These are phyloP conservation scores for Acholoe squamosa DNA, from an alignment of 2,888 invertebrate genomes.

Conservation along the genomic window DNA sequence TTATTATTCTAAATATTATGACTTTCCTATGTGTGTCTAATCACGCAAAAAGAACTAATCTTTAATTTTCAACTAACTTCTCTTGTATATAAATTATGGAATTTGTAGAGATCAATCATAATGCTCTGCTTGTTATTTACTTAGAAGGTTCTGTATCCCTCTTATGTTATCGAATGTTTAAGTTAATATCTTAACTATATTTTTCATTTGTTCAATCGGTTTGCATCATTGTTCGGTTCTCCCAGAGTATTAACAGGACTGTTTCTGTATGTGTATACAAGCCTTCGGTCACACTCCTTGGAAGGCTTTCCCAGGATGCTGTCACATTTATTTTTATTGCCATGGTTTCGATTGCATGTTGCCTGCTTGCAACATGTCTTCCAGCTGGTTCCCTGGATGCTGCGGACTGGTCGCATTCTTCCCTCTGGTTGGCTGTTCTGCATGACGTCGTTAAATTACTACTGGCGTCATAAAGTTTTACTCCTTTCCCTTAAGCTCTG, in stretches of 20 bases:
- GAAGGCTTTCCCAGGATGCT: not conserved
- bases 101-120: no score
- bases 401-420: not conserved
- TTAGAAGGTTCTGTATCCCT: no score
- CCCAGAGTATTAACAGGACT: not conserved
- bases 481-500: not conserved
- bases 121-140: no score
- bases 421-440: constrained; percentile 45
- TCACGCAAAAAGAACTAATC: no score
- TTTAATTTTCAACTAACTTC: no score
- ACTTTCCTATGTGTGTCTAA: no score
- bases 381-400: not conserved
- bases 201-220: not conserved
- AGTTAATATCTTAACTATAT: not conserved
- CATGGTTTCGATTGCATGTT: constrained; percentile 30
- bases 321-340: not conserved
- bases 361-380: constrained; percentile 43
- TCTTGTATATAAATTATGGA: no score
- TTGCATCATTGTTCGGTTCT: not conserved
- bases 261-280: not conserved
- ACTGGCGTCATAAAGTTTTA: not conserved
- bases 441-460: not conserved
- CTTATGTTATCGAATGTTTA: no score
- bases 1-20: no score
- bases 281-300: not conserved